Evolutionary conservation across 2,888 invertebrate species (phyloP).

Genomic region (Allolobophora icterica): DNA sequence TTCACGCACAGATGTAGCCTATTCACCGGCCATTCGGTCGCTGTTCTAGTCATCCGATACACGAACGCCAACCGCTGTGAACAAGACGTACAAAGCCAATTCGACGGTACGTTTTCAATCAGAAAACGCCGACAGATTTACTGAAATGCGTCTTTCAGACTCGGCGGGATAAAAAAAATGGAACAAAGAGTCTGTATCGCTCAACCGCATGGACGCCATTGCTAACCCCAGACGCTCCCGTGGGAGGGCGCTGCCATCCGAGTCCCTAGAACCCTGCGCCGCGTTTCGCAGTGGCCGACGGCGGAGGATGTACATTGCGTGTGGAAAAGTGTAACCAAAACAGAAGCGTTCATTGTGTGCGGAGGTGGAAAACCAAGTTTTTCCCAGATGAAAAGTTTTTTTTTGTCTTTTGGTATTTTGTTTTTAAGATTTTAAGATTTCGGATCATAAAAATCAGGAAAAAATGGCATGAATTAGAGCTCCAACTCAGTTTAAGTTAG

Average conservation of each 20-base stretch:
- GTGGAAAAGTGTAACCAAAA: too few species aligned
- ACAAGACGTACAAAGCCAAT: not conserved
- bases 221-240: not conserved
- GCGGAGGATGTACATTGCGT: too few species aligned
- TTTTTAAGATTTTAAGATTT: too few species aligned
- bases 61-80: not conserved
- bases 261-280: not conserved
- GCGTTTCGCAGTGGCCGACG: not conserved
- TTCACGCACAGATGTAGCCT: not conserved
- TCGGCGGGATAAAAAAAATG: not conserved
- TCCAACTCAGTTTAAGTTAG: too few species aligned
- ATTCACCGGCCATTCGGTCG: not conserved
- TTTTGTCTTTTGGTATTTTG: too few species aligned
- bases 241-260: not conserved
- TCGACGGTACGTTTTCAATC: not conserved
- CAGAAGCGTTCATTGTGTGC: too few species aligned
- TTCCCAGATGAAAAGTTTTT: too few species aligned
- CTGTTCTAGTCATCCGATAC: not conserved
- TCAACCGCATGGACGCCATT: not conserved
- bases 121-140: not conserved
- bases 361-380: too few species aligned
- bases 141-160: not conserved
- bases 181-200: not conserved
- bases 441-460: too few species aligned
- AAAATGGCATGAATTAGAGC: too few species aligned